Base-by-base conservation (phyloP, 2,888 invertebrate genomes). In the Eugnorisma glareosa region DNA sequence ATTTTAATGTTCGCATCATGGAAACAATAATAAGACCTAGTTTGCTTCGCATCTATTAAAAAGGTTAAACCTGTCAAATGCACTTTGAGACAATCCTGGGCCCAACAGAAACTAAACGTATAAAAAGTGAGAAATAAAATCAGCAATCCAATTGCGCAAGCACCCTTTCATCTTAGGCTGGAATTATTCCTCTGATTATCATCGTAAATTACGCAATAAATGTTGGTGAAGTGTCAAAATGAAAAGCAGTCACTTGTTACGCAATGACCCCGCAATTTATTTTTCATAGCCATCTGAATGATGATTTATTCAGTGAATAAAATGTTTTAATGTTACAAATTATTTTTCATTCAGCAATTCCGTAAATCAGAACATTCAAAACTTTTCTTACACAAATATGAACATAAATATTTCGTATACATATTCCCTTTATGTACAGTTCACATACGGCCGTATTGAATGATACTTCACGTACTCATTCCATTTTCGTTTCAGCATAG, bases 381-480 rank as follows among this genome's bases (percentile, higher is more conserved):
- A 43, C 28, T 63, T 51, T 51, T 15, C 24, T n/a, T 28, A 28
- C 18, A 66, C 43, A 15, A 67, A 54, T 67, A 28, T 59, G 31
- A 51, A 28, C 3, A 13, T 31, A 54, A 15, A 67, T 51, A 54
- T 67, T 57, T 28, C 28, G 1, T 67, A 35, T 67, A 35, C 40
- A 59, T n/a, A 18, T 43, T 57, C 24, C n/a, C 13, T 40, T 51
- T 69, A 57, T 75, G 13, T 35, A 28, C 63, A 64, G 11, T 66
- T 35, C 66, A 67, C 21, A 70, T 73, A 66, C 73, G 63, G 54
- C 28, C 54, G 37, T 57, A 69, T 64, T 86, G 66, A 73, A 75
- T 72, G 79, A 59, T 79, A 74, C 77, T 83, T 71, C 72, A 28
- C 69, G 51, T 57, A 48, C 73, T 75, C 86, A 57, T 86, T 57